phyloP scores from a whole-genome alignment of 2,888 invertebrate species.

The Xylota sylvarum region DNA sequence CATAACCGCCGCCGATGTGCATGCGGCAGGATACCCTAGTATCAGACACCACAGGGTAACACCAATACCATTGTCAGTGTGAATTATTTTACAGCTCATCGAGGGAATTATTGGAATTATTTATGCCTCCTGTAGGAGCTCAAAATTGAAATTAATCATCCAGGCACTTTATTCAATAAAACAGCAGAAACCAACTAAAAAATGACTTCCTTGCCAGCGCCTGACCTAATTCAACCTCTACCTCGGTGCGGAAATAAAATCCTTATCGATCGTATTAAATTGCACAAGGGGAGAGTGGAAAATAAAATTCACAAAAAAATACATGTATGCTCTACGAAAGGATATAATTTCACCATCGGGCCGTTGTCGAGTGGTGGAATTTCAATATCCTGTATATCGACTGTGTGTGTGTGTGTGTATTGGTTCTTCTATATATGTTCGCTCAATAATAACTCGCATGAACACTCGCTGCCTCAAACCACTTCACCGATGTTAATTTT shows the following conservation, averaged over 20 bases:
- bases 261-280: constrained; percentile 56
- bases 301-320: constrained; percentile 2
- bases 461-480: not conserved
- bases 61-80: constrained; percentile 27
- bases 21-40: constrained; percentile 3
- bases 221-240: constrained; percentile 58
- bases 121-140: constrained; percentile 47
- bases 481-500: constrained; percentile 1
- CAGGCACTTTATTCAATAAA: constrained; percentile 36
- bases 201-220: constrained; percentile 36
- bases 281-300: constrained; percentile 2
- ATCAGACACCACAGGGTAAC: constrained; percentile 41
- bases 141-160: constrained; percentile 67
- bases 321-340: constrained; percentile 12
- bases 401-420: not conserved
- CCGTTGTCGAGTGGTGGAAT: constrained; percentile 37
- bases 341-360: constrained; percentile 33
- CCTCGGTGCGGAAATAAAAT: constrained; percentile 24
- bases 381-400: constrained; percentile 50
- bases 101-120: constrained; percentile 47
- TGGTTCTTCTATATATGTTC: not conserved
- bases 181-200: constrained; percentile 32
- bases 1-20: constrained; percentile 31
- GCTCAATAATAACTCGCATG: constrained; percentile 49
- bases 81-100: constrained; percentile 33